Conservation (phyloP, 2,888 invertebrate genomes). For the Vanessa cardui region DNA sequence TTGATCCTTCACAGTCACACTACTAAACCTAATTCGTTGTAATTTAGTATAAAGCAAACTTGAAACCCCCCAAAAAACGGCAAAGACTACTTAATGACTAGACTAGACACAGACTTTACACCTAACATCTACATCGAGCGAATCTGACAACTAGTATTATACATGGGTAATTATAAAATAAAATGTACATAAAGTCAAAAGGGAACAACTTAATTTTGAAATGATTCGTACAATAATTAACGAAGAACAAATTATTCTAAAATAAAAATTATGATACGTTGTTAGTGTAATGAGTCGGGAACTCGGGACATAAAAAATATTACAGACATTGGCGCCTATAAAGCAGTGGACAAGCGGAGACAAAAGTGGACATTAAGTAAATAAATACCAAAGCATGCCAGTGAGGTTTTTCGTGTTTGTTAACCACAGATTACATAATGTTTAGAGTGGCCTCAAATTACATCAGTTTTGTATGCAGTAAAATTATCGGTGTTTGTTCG, state of each 20-base stretch:
- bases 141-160: too few species aligned
- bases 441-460: conserved; percentile 21
- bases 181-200: too few species aligned
- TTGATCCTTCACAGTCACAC: too few species aligned
- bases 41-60: too few species aligned
- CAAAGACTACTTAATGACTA: too few species aligned
- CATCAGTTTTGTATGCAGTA: too few species aligned
- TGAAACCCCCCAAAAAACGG: too few species aligned
- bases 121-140: too few species aligned
- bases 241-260: background rate
- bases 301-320: conserved; percentile 47
- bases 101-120: too few species aligned
- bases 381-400: conserved; percentile 52
- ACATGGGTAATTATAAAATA: too few species aligned
- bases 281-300: conserved; percentile 45
- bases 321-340: conserved; percentile 49
- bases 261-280: conserved; percentile 24
- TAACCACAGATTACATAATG: conserved; percentile 38
- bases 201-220: background rate
- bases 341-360: conserved; percentile 47
- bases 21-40: too few species aligned
- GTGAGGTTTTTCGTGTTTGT: conserved; percentile 52
- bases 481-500: too few species aligned
- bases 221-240: background rate
- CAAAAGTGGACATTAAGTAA: conserved; percentile 57